These are phyloP conservation scores for Heterochromis multidens DNA, from an alignment of 2,113 vertebrate species.

Conservation along the genomic window DNA sequence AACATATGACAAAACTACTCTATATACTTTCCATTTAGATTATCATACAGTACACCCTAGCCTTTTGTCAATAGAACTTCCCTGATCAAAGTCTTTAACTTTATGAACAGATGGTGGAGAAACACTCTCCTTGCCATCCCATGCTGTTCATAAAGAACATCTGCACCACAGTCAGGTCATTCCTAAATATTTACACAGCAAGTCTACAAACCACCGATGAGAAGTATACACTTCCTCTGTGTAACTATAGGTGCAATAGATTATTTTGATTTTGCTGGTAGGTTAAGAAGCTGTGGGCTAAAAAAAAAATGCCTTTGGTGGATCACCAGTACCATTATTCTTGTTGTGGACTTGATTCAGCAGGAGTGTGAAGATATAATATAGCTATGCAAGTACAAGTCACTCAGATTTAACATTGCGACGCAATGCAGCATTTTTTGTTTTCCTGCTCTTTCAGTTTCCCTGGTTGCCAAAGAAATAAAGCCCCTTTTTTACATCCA, in stretches of 20 bases:
- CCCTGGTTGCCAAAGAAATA: conserved; percentile 57
- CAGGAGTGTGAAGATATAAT: neutral
- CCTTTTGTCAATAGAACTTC: neutral
- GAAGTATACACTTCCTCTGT: neutral
- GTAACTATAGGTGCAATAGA: neutral
- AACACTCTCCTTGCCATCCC: neutral
- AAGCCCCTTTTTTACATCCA: conserved; percentile 25
- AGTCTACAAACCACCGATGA: neutral
- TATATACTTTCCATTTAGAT: neutral
- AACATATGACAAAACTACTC: neutral
- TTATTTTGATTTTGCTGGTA: neutral
- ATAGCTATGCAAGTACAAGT: conserved; percentile 22
- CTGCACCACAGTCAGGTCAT: neutral
- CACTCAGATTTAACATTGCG: conserved; percentile 32
- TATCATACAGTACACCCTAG: neutral
- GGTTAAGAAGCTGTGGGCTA: neutral
- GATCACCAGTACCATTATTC: neutral
- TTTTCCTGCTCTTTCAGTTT: conserved; percentile 28
- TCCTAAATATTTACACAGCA: neutral
- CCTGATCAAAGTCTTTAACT: neutral
- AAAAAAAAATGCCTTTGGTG: neutral
- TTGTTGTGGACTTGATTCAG: neutral
- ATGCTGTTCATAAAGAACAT: conserved; percentile 17
- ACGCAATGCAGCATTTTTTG: conserved; percentile 60
- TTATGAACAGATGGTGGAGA: neutral